Base-by-base conservation (phyloP, 2,888 invertebrate species). In the Mechanitis mazaeus region DNA sequence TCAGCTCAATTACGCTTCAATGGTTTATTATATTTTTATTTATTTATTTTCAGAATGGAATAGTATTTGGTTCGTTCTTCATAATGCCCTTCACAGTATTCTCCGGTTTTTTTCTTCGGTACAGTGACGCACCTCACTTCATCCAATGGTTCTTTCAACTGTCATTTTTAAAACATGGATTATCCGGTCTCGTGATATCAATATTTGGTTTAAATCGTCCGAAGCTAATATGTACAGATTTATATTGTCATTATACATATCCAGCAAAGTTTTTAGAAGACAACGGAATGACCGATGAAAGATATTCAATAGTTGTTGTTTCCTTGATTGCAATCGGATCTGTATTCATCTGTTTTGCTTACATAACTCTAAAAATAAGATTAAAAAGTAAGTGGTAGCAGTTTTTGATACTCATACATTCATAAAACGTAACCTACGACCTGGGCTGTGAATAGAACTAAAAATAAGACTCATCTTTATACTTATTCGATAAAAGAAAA, bases 101-200 rank as follows among this genome's bases (percentile, higher is more conserved):
- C 87, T 96, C 97, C 60, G 98, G 98, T 5, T 98, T 97, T 86
- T 98, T 98, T 80, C 93, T 98, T 1, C 95, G 94, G 74, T 92
- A 95, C 72, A 92, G 92, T 71, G 96, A 97, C 72, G 95, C 97
- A 2, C 96, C 96, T 7, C 82, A 85, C 0, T 93, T 93, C 73
- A 87, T 97, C 68, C 93, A 93, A 55, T 98, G 97, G 97, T 72
- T 98, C 42, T 97, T 97, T 74, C 95, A 97, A 77, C 84, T 94
- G 45, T 97, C 97, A 0, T 98, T 96, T 81, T 89, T 97, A 45
- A 96, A 97, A 72, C 97, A 98, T 73, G 95, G 96, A 1, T 93
- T 97, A 59, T 96, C 97, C 70, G 97, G 96, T 3, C 91, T 95
- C 0, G 92, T 96, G 69, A 86, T 95, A 45, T 92, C 96, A 1